Percentiles rank a stretch among this genome's conserved stretches.
These are phyloP conservation scores for Synergus japonicus DNA, from an alignment of 2,888 invertebrate species.

Conservation along the genomic window DNA sequence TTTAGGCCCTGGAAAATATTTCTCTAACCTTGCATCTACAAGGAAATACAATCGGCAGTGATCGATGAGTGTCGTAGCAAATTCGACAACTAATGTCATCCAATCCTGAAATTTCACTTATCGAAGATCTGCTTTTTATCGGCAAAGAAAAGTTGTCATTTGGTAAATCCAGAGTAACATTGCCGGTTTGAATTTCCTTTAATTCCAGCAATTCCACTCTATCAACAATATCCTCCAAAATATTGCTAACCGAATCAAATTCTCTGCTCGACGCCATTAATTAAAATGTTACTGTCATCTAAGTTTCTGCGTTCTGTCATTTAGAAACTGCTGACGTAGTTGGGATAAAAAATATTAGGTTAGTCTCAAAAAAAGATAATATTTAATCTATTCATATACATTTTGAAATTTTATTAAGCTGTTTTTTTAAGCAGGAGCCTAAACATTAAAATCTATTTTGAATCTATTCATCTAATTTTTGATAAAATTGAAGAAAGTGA, in stretches of 20 bases:
- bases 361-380: too few relatives aligned
- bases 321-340: too few relatives aligned
- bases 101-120: constrained; percentile 42
- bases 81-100: constrained; percentile 75
- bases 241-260: constrained; percentile 55
- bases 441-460: too few relatives aligned
- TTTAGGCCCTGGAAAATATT: not conserved
- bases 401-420: too few relatives aligned
- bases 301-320: too few relatives aligned
- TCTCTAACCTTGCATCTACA: constrained; percentile 78
- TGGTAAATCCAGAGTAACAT: constrained; percentile 7
- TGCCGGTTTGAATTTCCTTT: constrained; percentile 43
- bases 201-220: constrained; percentile 55
- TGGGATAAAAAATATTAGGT: too few relatives aligned
- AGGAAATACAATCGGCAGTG: constrained; percentile 77
- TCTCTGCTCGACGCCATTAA: constrained; percentile 54
- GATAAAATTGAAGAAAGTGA: too few relatives aligned
- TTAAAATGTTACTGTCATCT: too few relatives aligned
- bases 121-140: constrained; percentile 43
- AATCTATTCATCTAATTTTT: too few relatives aligned
- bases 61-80: constrained; percentile 78
- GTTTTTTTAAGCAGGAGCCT: too few relatives aligned
- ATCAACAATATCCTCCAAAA: constrained; percentile 60
- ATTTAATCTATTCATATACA: too few relatives aligned
- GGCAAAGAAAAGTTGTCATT: not conserved